Evolutionary conservation across 2,888 invertebrate species (phyloP), one percentile per base, ranked within the genome.

Genomic region (Drymonia ruficornis): DNA sequence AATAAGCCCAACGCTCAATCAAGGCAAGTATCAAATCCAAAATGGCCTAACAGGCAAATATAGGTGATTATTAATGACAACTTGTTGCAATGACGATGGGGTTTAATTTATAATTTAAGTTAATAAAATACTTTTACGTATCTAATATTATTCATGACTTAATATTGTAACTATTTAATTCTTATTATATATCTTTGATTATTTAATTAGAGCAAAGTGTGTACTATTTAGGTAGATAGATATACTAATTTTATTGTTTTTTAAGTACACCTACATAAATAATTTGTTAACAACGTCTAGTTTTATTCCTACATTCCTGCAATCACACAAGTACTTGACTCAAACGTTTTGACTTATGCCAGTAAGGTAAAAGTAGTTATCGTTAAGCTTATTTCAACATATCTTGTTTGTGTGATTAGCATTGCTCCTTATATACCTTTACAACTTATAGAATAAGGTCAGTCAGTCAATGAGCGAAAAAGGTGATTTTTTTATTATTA

Each of bases 71-170:
- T 29, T 70, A 91, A 91, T 92, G 91, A 73, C 89, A 77, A 80
- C 89, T 91, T 88, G 91, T 92, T 89, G 83, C 89, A 80, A 74
- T 81, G 83, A 91, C 91, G 70, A 53, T 63, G 87, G 87, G 87
- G 80, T 68, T 67, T 78, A 72, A 76, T 75, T 78, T 78, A 76
- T 61, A 60, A 51, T 53, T 62, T 56, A 57, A 56, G 43, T 57
- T 47, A 45, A 51, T 46, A 53, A 42, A 56, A 47, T 47, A 56
- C 48, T 53, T 48, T 16, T 54, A 50, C 42, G 40, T 45, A 56
- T 19, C 40, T 49, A 11, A 52, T 53, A 45, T 50, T 43, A 38
- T 53, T 60, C 40, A 55, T 52, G 57, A 59, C 23, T 54, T 51
- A 53, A 23, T 52, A 45, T 47, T 36, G 15, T 64, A 64, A 62